A percentile compares a stretch with the other conserved stretches of the same genome.
These are phyloP conservation scores for Formica selysi DNA, from an alignment of 1,140 invertebrate genomes.

Conservation along the genomic window DNA sequence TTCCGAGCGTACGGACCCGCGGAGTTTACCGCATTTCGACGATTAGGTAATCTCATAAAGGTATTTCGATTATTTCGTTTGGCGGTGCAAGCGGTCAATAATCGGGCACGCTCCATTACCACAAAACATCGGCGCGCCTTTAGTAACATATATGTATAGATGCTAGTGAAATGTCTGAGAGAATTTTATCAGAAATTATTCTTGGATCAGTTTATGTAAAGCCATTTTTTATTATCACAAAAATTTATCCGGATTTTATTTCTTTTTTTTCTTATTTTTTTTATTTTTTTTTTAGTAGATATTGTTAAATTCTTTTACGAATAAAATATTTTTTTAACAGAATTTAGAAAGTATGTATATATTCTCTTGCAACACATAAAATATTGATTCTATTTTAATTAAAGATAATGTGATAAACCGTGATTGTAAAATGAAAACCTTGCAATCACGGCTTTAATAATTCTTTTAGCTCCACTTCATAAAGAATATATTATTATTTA, in stretches of 20 bases:
- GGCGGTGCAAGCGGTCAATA: conserved; percentile 22
- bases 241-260: neutral
- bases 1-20: conserved; percentile 6
- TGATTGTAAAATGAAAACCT: no score
- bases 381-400: conserved; percentile 3
- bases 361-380: neutral
- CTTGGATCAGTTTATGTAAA: neutral
- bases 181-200: neutral
- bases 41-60: conserved; percentile 58
- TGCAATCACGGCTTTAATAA: neutral
- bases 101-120: conserved; percentile 22
- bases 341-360: neutral
- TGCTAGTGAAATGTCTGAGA: neutral
- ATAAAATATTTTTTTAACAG: neutral
- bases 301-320: neutral
- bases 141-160: neutral
- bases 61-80: conserved; percentile 58
- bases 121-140: neutral
- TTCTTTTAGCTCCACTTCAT: neutral
- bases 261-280: neutral
- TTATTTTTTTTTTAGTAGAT: neutral
- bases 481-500: neutral
- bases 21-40: conserved; percentile 47
- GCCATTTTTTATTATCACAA: neutral
- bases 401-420: neutral